Evolutionary conservation across 2,113 vertebrate genomes (phyloP), one percentile per base, ranked within the genome.

Genomic region (Phalacrocorax aristotelis): DNA sequence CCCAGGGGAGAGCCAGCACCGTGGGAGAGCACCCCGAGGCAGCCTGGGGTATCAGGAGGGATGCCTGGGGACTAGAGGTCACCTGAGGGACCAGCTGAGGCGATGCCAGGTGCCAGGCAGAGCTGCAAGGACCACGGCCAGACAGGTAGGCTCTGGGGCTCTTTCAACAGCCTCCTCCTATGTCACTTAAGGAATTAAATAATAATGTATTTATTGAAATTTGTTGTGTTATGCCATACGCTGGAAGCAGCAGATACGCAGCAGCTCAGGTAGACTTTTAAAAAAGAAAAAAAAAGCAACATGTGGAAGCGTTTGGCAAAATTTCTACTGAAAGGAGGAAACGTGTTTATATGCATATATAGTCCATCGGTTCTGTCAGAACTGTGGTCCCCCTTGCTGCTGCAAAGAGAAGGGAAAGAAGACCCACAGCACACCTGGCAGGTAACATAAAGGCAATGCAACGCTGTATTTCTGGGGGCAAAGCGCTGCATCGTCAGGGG

Each of bases 401-500:
- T 13, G 25, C 42, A 15, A 26, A 57, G 72, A 52, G 30, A 8
- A 27, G 64, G 40, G 14, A 25, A 54, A 38, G n/a, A n/a, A 14
- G 51, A 57, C 34, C 27, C 16, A 3, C 9, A 17, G 52, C 42
- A 38, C 44, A 16, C 9, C 27, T n/a, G 52, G 15, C 16, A 51
- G 54, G 81, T 19, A 38, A 36, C 0, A 1, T 7, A 2, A 66
- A n/a, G 36, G 72, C 26, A n/a, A 51, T 10, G 40, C 17, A 64
- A 4, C 0, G 4, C 4, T 49, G 10, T 30, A 10, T 42, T 69
- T 46, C 44, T 7, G 15, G 9, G 12, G 10, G 8, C 8, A 15
- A 46, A 90, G 55, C 26, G 1, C 23, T 62, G 65, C 19, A 10
- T 36, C 0, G 0, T 40, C 57, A 76, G 40, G 76, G 51, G 46